phyloP scores from a whole-genome alignment of 2,797 vertebrate species.

The Sorex maritimensis region DNA sequence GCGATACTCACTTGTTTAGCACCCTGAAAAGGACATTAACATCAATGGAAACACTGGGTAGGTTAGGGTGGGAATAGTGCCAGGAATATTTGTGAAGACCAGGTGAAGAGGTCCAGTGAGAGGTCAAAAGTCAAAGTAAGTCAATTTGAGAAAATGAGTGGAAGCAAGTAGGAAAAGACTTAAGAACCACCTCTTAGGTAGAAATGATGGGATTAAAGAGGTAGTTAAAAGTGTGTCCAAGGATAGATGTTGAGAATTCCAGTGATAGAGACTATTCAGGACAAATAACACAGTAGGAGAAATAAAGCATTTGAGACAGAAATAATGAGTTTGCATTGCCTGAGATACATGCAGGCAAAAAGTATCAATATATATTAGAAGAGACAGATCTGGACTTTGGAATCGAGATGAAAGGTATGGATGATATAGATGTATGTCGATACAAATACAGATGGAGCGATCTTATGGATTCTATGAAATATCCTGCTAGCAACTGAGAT shows the following conservation, averaged over 20 bases:
- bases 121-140: not conserved
- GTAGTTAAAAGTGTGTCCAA: not conserved
- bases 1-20: not conserved
- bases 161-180: not conserved
- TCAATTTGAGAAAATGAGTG: not conserved
- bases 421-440: not conserved
- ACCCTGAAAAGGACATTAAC: not conserved
- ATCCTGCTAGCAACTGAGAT: not conserved
- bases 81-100: not conserved
- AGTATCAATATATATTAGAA: constrained; percentile 24
- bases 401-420: not conserved
- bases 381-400: not conserved
- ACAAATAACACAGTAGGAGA: not conserved
- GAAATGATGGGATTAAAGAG: not conserved
- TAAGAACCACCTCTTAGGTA: not conserved
- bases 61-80: not conserved
- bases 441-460: too few relatives aligned
- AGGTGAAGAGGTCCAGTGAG: not conserved
- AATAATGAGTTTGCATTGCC: constrained; percentile 12
- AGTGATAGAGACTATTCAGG: not conserved
- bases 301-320: too few relatives aligned
- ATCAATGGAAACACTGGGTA: not conserved
- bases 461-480: not conserved
- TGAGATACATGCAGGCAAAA: not conserved
- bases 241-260: constrained; percentile 9